Conservation (phyloP, 1,140 invertebrate species). For the Cardiocondyla obscurior region DNA sequence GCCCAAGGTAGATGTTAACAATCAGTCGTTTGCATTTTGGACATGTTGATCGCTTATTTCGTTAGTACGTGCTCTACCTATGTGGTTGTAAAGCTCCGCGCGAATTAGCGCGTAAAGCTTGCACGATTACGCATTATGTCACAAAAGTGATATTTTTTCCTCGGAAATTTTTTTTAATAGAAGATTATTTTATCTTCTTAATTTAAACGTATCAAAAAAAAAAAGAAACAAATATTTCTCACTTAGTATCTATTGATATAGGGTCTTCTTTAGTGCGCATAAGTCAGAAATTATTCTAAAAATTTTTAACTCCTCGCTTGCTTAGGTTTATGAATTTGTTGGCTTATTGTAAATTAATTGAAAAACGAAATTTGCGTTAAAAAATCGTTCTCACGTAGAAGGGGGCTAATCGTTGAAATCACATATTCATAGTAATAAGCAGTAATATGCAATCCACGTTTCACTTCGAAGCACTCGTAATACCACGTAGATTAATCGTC, state of each 20-base stretch:
- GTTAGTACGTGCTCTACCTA: slow-evolving; percentile 28
- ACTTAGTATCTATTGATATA: not conserved
- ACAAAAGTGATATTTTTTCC: not conserved
- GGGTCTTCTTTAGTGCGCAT: not conserved
- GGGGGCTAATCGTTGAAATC: not conserved
- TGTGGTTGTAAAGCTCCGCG: slow-evolving; percentile 35
- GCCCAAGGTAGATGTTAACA: slow-evolving; percentile 10
- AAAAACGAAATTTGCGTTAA: not conserved
- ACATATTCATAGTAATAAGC: not conserved
- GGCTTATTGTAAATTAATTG: slow-evolving; percentile 4
- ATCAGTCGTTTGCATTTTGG: slow-evolving; percentile 39
- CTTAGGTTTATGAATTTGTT: not conserved
- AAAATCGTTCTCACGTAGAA: not conserved
- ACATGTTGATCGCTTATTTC: slow-evolving; percentile 37
- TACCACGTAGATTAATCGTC: slow-evolving; percentile 8
- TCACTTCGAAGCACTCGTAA: not conserved
- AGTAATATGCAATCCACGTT: not conserved
- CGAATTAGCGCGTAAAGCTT: slow-evolving; percentile 8
- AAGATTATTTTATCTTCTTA: not conserved
- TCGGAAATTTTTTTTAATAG: not conserved
- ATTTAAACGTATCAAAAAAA: not conserved
- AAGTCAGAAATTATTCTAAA: slow-evolving; percentile 2
- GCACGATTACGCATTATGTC: not conserved
- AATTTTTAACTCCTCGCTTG: not conserved
- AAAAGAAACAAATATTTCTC: not conserved